phyloP scores from a whole-genome alignment of 2,797 vertebrate genomes.

The Cynodonichthys magdalenae region DNA sequence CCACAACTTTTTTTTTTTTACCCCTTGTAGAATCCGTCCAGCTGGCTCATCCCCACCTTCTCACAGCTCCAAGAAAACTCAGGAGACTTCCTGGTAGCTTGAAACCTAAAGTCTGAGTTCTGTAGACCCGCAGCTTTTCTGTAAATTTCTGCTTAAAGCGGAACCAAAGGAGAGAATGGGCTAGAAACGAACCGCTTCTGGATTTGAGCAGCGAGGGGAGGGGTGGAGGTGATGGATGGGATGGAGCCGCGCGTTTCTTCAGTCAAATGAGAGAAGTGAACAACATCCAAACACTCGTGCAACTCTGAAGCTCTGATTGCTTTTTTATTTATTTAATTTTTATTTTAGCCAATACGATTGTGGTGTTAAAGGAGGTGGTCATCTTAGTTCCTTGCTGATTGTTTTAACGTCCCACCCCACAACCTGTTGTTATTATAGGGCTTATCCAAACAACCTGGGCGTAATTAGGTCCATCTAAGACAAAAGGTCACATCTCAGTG shows the following conservation, averaged over 20 bases:
- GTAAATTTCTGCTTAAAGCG: constrained; percentile 53
- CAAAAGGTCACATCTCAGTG: constrained; percentile 68
- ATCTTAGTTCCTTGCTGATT: constrained; percentile 13
- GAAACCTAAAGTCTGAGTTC: constrained; percentile 12
- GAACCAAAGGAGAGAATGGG: constrained; percentile 66
- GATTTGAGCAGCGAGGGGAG: constrained; percentile 62
- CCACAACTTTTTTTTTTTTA: constrained; percentile 62
- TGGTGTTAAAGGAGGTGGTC: constrained; percentile 6
- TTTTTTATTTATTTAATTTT: constrained; percentile 3
- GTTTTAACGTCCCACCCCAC: constrained; percentile 22
- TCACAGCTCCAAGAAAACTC: background rate
- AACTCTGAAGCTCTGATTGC: constrained; percentile 34
- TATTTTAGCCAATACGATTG: constrained; percentile 2
- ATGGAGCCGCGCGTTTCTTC: constrained; percentile 54
- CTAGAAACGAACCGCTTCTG: constrained; percentile 54
- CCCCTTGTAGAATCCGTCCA: constrained; percentile 39
- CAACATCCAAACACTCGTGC: constrained; percentile 49
- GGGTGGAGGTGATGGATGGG: constrained; percentile 71
- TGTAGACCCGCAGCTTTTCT: constrained; percentile 12
- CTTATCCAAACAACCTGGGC: constrained; percentile 43
- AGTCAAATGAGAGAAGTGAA: constrained; percentile 61
- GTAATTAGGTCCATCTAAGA: constrained; percentile 72
- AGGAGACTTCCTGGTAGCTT: background rate
- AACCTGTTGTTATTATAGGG: constrained; percentile 37
- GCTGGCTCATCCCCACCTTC: constrained; percentile 48